Percentiles rank a stretch among this genome's conserved stretches.
Conservation (phyloP, 2,888 invertebrate genomes). For the Cephus nigrinus region DNA sequence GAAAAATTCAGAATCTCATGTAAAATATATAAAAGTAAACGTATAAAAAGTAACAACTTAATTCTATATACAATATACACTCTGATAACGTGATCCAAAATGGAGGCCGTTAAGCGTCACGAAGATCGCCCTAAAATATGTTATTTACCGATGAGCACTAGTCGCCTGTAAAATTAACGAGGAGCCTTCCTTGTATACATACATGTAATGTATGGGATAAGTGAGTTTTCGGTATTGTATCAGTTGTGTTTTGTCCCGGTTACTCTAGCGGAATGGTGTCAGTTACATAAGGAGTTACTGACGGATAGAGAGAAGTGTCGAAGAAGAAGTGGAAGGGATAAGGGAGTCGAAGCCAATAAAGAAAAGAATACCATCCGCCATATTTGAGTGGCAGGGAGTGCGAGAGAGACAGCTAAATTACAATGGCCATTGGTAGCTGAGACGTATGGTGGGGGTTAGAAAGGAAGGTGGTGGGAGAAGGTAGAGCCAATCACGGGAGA, state of each 20-base stretch:
- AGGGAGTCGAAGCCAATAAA: constrained; percentile 16
- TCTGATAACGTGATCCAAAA: neutral
- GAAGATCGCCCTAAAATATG: neutral
- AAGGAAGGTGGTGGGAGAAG: neutral
- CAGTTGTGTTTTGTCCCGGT: constrained; percentile 56
- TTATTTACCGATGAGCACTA: neutral
- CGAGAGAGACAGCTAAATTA: constrained; percentile 5
- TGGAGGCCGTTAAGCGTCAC: neutral
- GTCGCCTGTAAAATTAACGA: neutral
- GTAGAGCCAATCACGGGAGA: constrained; percentile 30
- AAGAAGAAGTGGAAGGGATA: constrained; percentile 38
- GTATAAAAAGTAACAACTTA: neutral
- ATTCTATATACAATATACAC: neutral
- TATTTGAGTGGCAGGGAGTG: constrained; percentile 3
- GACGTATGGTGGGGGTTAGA: neutral
- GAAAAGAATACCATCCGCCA: neutral
- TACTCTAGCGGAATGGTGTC: constrained; percentile 59
- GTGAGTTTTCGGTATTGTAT: constrained; percentile 19
- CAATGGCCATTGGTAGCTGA: constrained; percentile 35
- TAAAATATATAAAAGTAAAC: no score
- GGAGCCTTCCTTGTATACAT: neutral
- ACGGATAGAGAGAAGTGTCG: constrained; percentile 45
- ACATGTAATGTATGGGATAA: constrained; percentile 5
- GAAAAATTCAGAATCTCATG: neutral
- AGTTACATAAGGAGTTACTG: constrained; percentile 60